Evolutionary conservation across 1,140 invertebrate species (phyloP).

Genomic region (Helicoverpa armigera): DNA sequence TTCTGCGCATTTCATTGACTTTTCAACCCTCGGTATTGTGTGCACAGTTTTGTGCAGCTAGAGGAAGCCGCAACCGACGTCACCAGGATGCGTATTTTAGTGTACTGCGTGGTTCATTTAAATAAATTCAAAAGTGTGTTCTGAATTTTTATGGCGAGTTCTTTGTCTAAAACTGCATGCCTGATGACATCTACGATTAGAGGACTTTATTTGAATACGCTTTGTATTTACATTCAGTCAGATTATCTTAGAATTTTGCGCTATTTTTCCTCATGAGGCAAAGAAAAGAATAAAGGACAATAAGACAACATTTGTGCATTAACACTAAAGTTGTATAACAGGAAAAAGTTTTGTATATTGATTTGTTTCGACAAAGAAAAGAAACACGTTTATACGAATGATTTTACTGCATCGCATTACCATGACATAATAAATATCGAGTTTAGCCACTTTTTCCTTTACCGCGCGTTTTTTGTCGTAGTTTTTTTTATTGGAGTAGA

Average conservation of each 20-base stretch:
- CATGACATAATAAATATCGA: no score
- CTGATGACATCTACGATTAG: constrained; percentile 27
- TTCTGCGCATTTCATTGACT: constrained; percentile 36
- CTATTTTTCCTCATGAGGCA: background rate
- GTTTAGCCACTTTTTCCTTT: no score
- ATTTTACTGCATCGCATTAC: no score
- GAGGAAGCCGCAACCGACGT: background rate
- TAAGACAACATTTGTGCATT: background rate
- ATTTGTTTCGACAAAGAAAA: background rate
- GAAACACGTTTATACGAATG: no score
- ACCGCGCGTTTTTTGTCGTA: no score
- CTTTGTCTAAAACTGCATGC: constrained; percentile 32
- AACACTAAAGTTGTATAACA: background rate
- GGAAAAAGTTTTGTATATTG: background rate
- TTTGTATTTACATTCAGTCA: constrained; percentile 34
- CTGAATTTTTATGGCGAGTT: constrained; percentile 24
- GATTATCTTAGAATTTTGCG: constrained; percentile 14
- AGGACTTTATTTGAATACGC: constrained; percentile 24
- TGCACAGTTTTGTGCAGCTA: background rate
- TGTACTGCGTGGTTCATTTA: constrained; percentile 3
- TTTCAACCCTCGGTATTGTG: constrained; percentile 15
- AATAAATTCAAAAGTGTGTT: constrained; percentile 21
- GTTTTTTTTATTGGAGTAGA: no score
- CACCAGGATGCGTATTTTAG: constrained; percentile 18
- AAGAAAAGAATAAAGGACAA: background rate